Conservation (phyloP, 2,113 vertebrate species). For the Pluvialis apricaria region DNA sequence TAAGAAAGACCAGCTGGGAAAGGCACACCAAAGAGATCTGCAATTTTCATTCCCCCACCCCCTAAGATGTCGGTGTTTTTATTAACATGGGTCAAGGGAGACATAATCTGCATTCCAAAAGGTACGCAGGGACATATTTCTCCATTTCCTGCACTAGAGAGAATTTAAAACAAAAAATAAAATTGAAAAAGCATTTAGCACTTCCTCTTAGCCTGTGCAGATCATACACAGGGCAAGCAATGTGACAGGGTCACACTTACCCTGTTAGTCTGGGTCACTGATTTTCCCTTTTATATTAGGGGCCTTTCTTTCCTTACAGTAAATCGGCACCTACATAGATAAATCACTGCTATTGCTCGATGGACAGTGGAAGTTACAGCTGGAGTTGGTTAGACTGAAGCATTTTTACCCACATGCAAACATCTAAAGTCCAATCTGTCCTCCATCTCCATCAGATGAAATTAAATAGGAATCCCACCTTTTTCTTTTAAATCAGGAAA, state of each 20-base stretch:
- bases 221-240: background rate
- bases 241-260: background rate
- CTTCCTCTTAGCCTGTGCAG: background rate
- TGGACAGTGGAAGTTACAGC: background rate
- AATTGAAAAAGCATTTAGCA: background rate
- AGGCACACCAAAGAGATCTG: background rate
- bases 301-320: background rate
- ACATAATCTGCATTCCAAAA: slow-evolving; percentile 11
- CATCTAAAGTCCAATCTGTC: background rate
- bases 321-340: background rate
- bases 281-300: background rate
- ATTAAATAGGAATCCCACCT: background rate
- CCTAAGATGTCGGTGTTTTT: background rate
- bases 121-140: background rate
- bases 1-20: background rate
- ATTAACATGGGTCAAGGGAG: background rate
- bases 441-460: background rate
- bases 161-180: background rate
- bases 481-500: background rate
- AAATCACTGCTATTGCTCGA: background rate
- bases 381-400: background rate
- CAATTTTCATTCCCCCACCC: background rate
- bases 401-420: too few relatives aligned
- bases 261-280: background rate
- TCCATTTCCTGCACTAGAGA: background rate